phyloP scores from a whole-genome alignment of 35 echinoderm and acorn worm genomes.

The Chiridota heheva region DNA sequence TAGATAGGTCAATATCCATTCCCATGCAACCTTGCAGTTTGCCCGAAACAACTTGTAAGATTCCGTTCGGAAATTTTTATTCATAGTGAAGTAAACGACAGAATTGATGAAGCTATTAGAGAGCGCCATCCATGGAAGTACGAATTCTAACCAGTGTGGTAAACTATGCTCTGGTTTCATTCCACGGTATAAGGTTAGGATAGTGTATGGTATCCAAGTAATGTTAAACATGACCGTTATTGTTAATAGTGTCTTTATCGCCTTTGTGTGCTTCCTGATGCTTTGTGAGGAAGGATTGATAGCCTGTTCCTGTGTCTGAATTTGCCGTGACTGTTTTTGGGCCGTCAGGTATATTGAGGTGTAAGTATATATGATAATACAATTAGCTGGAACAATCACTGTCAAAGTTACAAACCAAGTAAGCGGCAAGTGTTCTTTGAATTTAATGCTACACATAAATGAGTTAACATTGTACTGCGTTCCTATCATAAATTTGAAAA shows the following conservation, averaged over 20 bases:
- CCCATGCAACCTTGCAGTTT: no score
- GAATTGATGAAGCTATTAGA: constrained; percentile 37
- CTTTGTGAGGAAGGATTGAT: neutral
- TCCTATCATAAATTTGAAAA: neutral
- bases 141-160: constrained; percentile 16
- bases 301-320: neutral
- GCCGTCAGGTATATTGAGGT: neutral
- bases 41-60: no score
- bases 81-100: constrained; percentile 14
- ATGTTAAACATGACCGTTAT: constrained; percentile 38
- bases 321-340: constrained; percentile 15
- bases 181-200: neutral
- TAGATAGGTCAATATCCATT: no score
- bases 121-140: constrained; percentile 32
- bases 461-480: constrained; percentile 33
- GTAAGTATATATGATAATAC: constrained; percentile 13
- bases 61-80: no score
- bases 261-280: neutral
- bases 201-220: constrained; percentile 31
- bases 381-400: constrained; percentile 22
- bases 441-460: constrained; percentile 30
- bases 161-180: neutral
- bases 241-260: constrained; percentile 2
- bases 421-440: neutral
- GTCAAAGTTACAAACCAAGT: neutral